Conservation (phyloP, 2,113 vertebrate species). For the Rhineura floridana region DNA sequence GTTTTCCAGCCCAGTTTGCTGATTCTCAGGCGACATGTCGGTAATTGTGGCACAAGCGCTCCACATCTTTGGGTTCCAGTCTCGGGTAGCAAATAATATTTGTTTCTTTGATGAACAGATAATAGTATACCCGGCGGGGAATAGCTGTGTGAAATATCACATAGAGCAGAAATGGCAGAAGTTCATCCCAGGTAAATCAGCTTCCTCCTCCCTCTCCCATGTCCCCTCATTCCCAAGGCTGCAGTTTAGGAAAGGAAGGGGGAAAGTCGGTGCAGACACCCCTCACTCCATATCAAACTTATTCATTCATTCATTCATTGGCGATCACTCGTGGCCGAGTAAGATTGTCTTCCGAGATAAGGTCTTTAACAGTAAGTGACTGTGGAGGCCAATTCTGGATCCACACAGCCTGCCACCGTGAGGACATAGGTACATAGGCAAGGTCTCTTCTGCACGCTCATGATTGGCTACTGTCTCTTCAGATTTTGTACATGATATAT, state of each 20-base stretch:
- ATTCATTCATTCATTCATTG: no score
- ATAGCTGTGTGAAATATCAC: constrained; percentile 87
- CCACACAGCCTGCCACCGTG: not conserved
- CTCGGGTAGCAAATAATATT: constrained; percentile 83
- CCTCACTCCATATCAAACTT: not conserved
- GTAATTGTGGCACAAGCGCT: constrained; percentile 74
- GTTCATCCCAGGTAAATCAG: constrained; percentile 85
- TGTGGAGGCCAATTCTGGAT: no score
- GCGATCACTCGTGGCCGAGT: no score
- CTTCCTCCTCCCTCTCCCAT: not conserved
- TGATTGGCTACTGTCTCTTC: not conserved
- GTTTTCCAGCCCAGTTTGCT: not conserved
- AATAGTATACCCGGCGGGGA: constrained; percentile 86
- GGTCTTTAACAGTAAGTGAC: no score
- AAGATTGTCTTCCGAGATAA: no score
- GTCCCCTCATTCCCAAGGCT: not conserved
- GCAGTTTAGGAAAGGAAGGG: not conserved
- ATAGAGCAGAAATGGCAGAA: constrained; percentile 83
- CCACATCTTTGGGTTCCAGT: constrained; percentile 83
- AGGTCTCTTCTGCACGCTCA: not conserved
- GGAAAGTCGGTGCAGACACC: not conserved
- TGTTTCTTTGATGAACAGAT: constrained; percentile 87
- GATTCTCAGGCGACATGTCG: constrained; percentile 59
- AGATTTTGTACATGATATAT: not conserved
- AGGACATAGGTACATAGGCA: not conserved